Percentiles rank a stretch among this genome's conserved stretches.
These are phyloP conservation scores for Gasterosteus nipponicus DNA, from an alignment of 2,113 vertebrate species.

Conservation along the genomic window DNA sequence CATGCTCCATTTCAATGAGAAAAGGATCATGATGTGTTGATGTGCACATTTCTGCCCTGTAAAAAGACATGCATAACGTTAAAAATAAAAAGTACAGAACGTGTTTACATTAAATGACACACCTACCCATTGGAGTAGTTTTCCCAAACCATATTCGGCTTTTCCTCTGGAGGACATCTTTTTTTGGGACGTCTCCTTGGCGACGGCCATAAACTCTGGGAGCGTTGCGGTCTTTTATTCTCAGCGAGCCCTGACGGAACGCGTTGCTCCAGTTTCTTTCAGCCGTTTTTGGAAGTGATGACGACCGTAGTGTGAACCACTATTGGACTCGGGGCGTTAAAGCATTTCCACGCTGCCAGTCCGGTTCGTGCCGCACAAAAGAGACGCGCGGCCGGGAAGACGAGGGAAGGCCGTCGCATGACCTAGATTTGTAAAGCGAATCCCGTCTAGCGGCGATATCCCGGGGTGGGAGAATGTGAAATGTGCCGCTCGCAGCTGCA, in stretches of 20 bases:
- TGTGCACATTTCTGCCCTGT: too few relatives aligned
- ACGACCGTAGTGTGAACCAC: conserved; percentile 46
- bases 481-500: conserved; percentile 10
- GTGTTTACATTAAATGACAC: not conserved
- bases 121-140: not conserved
- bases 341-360: conserved; percentile 13
- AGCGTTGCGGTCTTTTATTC: not conserved
- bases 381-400: conserved; percentile 24
- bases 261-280: conserved; percentile 1
- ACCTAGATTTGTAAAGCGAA: conserved; percentile 58
- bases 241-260: not conserved
- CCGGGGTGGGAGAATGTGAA: conserved; percentile 18
- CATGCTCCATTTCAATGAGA: not conserved
- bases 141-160: not conserved
- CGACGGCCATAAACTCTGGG: not conserved
- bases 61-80: too few relatives aligned
- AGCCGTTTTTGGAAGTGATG: conserved; percentile 27
- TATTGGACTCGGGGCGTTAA: conserved; percentile 24
- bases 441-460: conserved; percentile 41
- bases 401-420: conserved; percentile 35
- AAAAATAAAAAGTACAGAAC: too few relatives aligned
- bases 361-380: conserved; percentile 15
- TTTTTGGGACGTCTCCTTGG: not conserved
- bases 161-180: not conserved
- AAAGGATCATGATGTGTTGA: not conserved